Conservation (phyloP, 2,888 invertebrate genomes). For the Diarsia rubi region DNA sequence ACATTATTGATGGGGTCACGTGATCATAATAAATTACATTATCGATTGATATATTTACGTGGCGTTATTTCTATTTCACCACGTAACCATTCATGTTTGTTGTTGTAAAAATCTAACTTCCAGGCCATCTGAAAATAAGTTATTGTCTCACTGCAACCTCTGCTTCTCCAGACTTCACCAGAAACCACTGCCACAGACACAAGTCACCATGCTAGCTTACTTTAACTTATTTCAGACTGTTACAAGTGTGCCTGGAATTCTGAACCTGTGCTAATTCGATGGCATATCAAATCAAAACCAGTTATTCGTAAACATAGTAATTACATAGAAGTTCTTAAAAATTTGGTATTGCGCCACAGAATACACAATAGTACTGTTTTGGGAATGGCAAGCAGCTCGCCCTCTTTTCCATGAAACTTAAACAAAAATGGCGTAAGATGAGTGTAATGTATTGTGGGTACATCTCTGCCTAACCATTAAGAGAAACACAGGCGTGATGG, state of each 20-base stretch:
- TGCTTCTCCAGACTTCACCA: neutral
- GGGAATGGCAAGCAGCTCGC: neutral
- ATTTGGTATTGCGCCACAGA: too few species aligned
- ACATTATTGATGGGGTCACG: constrained; percentile 4
- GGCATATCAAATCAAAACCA: neutral
- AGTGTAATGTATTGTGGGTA: neutral
- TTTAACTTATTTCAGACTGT: neutral
- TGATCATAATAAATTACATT: constrained; percentile 2
- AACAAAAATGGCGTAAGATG: neutral
- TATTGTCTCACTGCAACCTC: neutral
- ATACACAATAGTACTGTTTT: too few species aligned
- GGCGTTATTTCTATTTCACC: constrained; percentile 6
- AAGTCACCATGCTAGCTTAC: neutral
- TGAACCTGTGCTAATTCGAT: neutral
- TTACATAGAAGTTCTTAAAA: too few species aligned
- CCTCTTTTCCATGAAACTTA: neutral
- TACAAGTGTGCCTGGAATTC: neutral
- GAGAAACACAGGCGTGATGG: neutral
- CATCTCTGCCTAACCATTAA: too few species aligned
- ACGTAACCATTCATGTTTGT: neutral
- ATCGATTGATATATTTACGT: neutral
- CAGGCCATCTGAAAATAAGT: neutral
- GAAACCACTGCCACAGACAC: neutral
- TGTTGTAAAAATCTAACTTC: neutral
- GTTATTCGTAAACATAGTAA: too few species aligned